These are phyloP conservation scores for Pyrgus malvae DNA, from an alignment of 2,888 invertebrate genomes.

Conservation along the genomic window DNA sequence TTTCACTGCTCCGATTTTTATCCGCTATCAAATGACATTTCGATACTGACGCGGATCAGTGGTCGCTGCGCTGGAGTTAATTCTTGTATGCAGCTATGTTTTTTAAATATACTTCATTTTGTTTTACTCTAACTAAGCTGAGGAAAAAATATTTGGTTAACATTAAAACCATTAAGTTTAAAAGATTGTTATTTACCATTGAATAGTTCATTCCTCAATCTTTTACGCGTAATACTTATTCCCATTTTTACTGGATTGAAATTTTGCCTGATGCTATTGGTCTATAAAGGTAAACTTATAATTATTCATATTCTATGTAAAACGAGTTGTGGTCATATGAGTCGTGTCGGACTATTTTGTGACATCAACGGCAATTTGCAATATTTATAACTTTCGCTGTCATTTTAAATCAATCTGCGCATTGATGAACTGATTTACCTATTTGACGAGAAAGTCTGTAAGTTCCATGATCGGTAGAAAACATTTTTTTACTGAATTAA, in stretches of 20 bases:
- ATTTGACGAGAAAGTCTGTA: slow-evolving; percentile 9
- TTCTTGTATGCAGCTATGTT: too few species aligned
- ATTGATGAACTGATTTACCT: slow-evolving; percentile 11
- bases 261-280: too few species aligned
- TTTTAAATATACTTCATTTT: too few species aligned
- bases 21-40: slow-evolving; percentile 25
- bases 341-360: slow-evolving; percentile 16
- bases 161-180: too few species aligned
- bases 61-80: too few species aligned
- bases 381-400: slow-evolving; percentile 16
- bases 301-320: slow-evolving; percentile 1
- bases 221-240: too few species aligned
- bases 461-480: neutral
- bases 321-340: slow-evolving; percentile 12
- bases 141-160: too few species aligned
- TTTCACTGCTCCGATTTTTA: slow-evolving; percentile 40
- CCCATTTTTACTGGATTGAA: too few species aligned
- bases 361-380: slow-evolving; percentile 18
- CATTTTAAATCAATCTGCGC: slow-evolving; percentile 24
- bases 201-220: too few species aligned
- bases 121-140: too few species aligned
- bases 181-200: too few species aligned
- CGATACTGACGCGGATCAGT: slow-evolving; percentile 11
- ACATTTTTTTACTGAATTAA: neutral
- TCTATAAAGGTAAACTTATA: neutral